Percentiles rank a stretch among this genome's conserved stretches.
Conservation (phyloP, 2,888 invertebrate genomes). For the Chrysina gloriosa region DNA sequence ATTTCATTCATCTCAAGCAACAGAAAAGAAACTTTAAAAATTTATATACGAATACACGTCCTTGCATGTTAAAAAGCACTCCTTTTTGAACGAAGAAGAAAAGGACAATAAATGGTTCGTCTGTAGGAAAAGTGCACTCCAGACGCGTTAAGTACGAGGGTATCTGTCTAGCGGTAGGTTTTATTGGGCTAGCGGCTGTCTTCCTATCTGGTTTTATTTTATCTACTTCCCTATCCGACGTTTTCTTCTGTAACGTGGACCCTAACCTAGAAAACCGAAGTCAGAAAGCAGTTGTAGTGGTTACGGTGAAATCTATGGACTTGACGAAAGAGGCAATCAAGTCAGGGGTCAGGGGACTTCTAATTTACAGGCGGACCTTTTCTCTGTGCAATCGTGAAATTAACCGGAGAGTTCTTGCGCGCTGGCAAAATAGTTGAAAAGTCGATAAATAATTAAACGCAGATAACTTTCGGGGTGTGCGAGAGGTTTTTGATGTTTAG, state of each 20-base stretch:
- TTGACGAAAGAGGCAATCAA: slow-evolving; percentile 37
- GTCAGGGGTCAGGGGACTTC: slow-evolving; percentile 33
- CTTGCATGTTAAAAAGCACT: neutral
- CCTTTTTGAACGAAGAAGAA: neutral
- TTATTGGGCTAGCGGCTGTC: neutral
- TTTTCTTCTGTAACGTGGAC: slow-evolving; percentile 2
- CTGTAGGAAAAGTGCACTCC: neutral
- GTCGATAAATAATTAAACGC: slow-evolving; percentile 36
- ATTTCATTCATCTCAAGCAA: too few species aligned
- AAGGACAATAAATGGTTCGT: neutral
- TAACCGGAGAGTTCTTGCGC: slow-evolving; percentile 21
- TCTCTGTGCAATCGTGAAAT: slow-evolving; percentile 31
- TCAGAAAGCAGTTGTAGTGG: slow-evolving; percentile 29
- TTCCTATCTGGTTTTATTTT: slow-evolving; percentile 18
- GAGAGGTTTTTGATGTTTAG: slow-evolving; percentile 32
- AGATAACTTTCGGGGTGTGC: slow-evolving; percentile 12
- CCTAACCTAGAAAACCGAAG: slow-evolving; percentile 20
- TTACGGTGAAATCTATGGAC: slow-evolving; percentile 27
- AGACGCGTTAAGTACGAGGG: neutral
- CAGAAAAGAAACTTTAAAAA: too few species aligned
- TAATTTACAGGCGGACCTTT: slow-evolving; percentile 34
- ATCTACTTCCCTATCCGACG: slow-evolving; percentile 6
- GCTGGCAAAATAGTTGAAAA: slow-evolving; percentile 31
- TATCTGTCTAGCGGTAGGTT: neutral
- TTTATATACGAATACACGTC: too few species aligned